Percentiles rank a stretch among this genome's conserved stretches.
Evolutionary conservation across 2,888 invertebrate genomes (phyloP).

Genomic region (Polia nebulosa): DNA sequence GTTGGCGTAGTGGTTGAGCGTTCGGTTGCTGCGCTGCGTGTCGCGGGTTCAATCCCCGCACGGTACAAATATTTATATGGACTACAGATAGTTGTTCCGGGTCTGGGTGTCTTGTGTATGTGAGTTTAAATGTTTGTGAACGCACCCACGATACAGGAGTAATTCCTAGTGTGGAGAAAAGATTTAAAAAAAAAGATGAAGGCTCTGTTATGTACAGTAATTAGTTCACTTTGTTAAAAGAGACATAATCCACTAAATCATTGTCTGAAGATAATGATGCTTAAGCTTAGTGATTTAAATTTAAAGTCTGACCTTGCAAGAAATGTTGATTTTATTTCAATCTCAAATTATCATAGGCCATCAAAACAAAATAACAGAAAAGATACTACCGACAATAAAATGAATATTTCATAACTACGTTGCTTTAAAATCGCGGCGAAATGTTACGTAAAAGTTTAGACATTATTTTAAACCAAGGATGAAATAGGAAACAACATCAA

Average conservation of each 20-base stretch:
- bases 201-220: not conserved
- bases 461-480: not conserved
- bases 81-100: too few species aligned
- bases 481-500: slow-evolving; percentile 8
- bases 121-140: too few species aligned
- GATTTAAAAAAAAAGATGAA: not conserved
- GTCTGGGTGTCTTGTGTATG: too few species aligned
- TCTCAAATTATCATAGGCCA: not conserved
- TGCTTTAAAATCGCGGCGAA: not conserved
- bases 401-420: slow-evolving; percentile 18
- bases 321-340: slow-evolving; percentile 6
- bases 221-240: slow-evolving; percentile 10
- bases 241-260: not conserved
- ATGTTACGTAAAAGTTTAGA: slow-evolving; percentile 12
- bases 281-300: slow-evolving; percentile 22
- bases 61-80: too few species aligned
- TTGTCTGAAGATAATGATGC: slow-evolving; percentile 12
- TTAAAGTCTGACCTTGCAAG: not conserved
- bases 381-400: slow-evolving; percentile 10
- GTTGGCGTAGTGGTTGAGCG: too few species aligned
- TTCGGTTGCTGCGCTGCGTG: too few species aligned
- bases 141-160: too few species aligned
- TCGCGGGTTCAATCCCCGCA: too few species aligned
- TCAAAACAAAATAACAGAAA: slow-evolving; percentile 12
- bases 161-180: too few species aligned